Evolutionary conservation across 2,113 vertebrate genomes (phyloP).

Genomic region (Dolichallabes microphthalmus): DNA sequence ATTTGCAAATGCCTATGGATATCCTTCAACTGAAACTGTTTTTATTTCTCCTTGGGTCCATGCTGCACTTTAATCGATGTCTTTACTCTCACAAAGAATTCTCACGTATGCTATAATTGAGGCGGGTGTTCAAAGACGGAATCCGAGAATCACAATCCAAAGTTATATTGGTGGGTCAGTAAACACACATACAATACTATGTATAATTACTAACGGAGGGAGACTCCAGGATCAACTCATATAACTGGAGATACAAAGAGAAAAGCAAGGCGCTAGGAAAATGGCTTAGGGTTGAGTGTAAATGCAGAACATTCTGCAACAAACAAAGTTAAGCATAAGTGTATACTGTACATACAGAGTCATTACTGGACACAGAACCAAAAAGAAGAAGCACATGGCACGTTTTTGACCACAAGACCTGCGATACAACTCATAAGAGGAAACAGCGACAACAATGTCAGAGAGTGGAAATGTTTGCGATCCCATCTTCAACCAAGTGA

Average conservation of each 20-base stretch:
- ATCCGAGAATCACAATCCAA: not conserved
- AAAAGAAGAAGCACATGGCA: not conserved
- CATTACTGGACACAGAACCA: not conserved
- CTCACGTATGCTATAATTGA: not conserved
- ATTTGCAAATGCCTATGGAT: conserved; percentile 4
- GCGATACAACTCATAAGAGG: not conserved
- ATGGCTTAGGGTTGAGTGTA: not conserved
- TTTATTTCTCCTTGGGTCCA: conserved; percentile 1
- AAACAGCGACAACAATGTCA: not conserved
- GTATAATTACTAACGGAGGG: not conserved
- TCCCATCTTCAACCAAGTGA: not conserved
- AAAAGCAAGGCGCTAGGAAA: not conserved
- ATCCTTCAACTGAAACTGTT: conserved; percentile 11
- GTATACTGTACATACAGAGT: not conserved
- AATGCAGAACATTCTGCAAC: not conserved
- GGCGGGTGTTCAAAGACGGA: not conserved
- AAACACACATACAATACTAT: not conserved
- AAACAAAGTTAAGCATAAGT: not conserved
- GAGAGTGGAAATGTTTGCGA: not conserved
- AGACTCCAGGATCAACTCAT: not conserved
- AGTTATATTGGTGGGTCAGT: not conserved
- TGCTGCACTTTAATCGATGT: not conserved
- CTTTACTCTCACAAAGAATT: conserved; percentile 25
- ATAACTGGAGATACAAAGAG: not conserved
- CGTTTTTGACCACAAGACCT: not conserved